Conservation (phyloP, 2,113 vertebrate genomes). For the Pyrgilauda ruficollis region DNA sequence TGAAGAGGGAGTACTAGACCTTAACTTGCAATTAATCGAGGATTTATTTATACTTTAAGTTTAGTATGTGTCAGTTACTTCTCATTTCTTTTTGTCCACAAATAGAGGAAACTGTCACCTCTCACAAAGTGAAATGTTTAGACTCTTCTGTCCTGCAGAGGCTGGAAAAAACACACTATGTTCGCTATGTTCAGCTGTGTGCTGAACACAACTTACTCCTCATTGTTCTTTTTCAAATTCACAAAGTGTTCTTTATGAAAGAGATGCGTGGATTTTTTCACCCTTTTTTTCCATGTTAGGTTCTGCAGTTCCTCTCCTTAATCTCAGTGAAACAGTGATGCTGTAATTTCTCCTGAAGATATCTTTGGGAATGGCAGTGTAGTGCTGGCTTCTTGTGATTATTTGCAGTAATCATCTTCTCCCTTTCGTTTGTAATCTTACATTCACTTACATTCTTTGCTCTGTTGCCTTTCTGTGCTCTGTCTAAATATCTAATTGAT, state of each 20-base stretch:
- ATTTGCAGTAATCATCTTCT: neutral
- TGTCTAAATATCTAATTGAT: neutral
- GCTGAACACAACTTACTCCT: neutral
- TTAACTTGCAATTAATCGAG: neutral
- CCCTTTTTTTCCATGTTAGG: neutral
- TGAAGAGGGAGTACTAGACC: neutral
- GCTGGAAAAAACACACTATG: rapidly evolving
- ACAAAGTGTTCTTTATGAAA: neutral
- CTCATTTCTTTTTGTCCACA: neutral
- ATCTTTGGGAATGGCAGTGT: neutral
- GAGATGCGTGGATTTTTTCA: neutral
- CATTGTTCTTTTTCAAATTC: neutral
- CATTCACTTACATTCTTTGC: neutral
- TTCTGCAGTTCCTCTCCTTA: neutral
- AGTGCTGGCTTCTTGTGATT: neutral
- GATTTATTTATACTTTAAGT: neutral
- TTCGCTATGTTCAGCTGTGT: neutral
- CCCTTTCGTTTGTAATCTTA: neutral
- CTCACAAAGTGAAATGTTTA: neutral
- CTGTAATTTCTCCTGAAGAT: neutral
- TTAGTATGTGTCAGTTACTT: neutral
- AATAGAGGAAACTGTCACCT: neutral
- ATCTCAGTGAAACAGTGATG: neutral
- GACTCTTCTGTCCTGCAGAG: neutral
- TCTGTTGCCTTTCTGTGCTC: neutral